Evolutionary conservation across 2,113 vertebrate genomes (phyloP), one percentile per base, ranked within the genome.

Genomic region (Syngnathus floridae): DNA sequence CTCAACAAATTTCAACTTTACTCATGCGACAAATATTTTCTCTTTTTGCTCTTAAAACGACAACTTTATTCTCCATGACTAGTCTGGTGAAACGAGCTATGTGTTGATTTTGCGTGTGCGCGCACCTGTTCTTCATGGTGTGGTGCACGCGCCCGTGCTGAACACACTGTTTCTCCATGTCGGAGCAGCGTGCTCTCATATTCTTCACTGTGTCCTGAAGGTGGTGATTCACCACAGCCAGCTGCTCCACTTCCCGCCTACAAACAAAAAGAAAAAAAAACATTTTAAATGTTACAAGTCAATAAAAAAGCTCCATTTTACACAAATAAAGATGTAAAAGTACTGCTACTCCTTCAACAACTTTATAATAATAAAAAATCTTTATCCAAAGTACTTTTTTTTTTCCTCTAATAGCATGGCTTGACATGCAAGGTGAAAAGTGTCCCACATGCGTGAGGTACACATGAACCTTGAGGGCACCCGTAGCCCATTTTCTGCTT

Each of bases 121-220:
- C n/a, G 1, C 92, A 97, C 95, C 95, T 95, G 62, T 89, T 88
- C 82, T 94, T 97, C 95, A 98, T 96, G 74, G 88, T 90, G 75
- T 94, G 93, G 75, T 96, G 95, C 69, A 95, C 89, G 80, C 73
- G 90, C 43, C 95, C 95, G 35, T 97, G 95, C 65, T 95, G 94
- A 76, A 96, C 86, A 79, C 96, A 97, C 63, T 97, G 95, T 38
- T 93, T 89, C 79, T 95, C 93, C 91, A 97, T 86, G 81, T 94
- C 90, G 19, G 84, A 78, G 83, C 94, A 95, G 69, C 92, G 89
- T 73, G 86, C 88, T 89, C 88, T 90, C 84, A 93, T 84, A 80
- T 90, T 93, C 77, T 90, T 90, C 71, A 93, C 83, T 13, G 87
- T 91, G 72, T 92, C 90, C 76, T 84, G 84, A 11, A 92, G 83